Evolutionary conservation across 2,797 vertebrate species (phyloP).

Genomic region (Pipistrellus kuhlii): DNA sequence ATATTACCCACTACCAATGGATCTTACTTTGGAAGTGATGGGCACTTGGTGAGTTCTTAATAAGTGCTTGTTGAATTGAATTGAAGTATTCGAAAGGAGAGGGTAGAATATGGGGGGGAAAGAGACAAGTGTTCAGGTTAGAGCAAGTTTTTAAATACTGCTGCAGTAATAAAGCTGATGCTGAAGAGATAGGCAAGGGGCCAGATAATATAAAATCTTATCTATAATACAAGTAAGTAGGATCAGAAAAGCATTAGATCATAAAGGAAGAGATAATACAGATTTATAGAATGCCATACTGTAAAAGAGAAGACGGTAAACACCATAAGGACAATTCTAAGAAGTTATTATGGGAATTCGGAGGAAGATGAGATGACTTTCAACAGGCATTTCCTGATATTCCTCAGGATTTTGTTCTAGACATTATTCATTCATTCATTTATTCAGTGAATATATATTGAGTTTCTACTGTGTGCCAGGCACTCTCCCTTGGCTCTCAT

Average conservation of each 20-base stretch:
- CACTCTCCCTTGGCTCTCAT: background rate
- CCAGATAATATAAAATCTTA: conserved; percentile 23
- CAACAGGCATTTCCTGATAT: background rate
- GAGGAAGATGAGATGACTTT: conserved; percentile 4
- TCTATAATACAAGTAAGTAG: conserved; percentile 30
- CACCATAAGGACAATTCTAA: background rate
- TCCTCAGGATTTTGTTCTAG: conserved; percentile 43
- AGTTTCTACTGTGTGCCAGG: background rate
- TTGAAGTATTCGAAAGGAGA: background rate
- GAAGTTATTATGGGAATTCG: background rate
- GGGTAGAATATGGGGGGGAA: background rate
- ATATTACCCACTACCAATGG: background rate
- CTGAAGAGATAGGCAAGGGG: background rate
- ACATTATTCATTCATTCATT: background rate
- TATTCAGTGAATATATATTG: conserved; percentile 16
- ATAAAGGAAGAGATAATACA: conserved; percentile 30
- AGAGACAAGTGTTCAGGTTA: background rate
- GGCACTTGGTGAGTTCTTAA: background rate
- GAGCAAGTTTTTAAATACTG: conserved; percentile 23
- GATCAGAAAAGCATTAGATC: background rate
- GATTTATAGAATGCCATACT: background rate
- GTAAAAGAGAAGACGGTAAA: background rate
- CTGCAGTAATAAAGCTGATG: conserved; percentile 15
- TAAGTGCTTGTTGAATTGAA: background rate
- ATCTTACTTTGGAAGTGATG: background rate